Base-by-base conservation (phyloP, 2,888 invertebrate species). In the Oconnorella tubifera region DNA sequence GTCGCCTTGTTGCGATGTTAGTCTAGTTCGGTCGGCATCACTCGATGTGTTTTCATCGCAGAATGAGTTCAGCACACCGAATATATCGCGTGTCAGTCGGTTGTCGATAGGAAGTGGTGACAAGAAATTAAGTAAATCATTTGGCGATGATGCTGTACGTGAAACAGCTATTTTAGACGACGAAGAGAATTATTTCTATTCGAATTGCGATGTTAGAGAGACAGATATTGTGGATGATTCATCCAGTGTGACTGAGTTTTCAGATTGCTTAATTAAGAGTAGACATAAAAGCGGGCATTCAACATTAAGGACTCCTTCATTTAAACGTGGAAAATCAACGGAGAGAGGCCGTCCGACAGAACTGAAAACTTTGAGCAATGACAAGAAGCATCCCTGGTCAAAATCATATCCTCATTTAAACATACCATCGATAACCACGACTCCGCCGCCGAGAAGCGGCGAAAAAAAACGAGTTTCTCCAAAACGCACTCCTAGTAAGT, bases 151-250 rank as follows among this genome's bases (percentile, higher is more conserved):
- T 23, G 53, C 14, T 51, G 23, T 68, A 4, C 65, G 65, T 3
- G 67, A 66, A 40, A 65, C 66, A 14, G 66, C 53, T 3, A 66
- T 66, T 27, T 4, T 66, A 6, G 67, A 66, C 29, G 53, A 28
- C 25, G 53, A 51, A 40, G 40, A 40, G 40, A 40, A 40, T 51
- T 6, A 19, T 10, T 51, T 51, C 25, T 51, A 51, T 23, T 51
- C 56, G 10, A 25, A 56, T n/a, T 28, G 31, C 2, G 53, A 63
- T 25, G 33, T 63, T 4, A 27, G 59, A 23, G 64, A 65, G 58
- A 65, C 65, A 3, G 65, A 31, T 19, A 63, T 65, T 23, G 23
- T 65, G 56, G 65, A 64, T 19, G 62, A 64, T 33, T 64, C 55
- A 25, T 2, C 27, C 3, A 48, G 51, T 25, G 49, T 25, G 23